These are phyloP conservation scores for Melipona bicolor DNA, from an alignment of 2,888 invertebrate genomes.

Conservation along the genomic window DNA sequence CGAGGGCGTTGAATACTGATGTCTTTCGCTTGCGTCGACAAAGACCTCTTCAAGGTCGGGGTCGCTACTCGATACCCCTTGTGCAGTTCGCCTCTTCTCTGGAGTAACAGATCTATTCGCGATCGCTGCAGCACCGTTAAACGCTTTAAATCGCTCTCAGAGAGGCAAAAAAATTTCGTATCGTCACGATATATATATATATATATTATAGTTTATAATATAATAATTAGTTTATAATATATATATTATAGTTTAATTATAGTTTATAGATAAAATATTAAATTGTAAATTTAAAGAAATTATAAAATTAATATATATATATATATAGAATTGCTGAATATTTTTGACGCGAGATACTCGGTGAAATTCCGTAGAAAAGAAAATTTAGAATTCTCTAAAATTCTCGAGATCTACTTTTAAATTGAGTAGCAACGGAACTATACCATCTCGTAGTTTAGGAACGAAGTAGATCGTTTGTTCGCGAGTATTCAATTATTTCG, in stretches of 20 bases:
- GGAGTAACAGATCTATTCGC: conserved; percentile 51
- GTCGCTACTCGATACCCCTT: conserved; percentile 73
- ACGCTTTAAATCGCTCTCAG: neutral
- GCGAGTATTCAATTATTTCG: neutral
- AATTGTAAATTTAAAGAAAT: too few relatives aligned
- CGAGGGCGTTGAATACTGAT: conserved; percentile 83
- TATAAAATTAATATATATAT: neutral
- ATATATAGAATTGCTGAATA: too few relatives aligned
- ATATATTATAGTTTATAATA: too few relatives aligned
- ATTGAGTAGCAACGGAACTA: too few relatives aligned
- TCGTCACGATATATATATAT: neutral
- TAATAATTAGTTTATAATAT: too few relatives aligned
- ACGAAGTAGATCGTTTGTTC: neutral
- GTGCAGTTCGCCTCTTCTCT: conserved; percentile 53
- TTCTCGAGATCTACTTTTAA: too few relatives aligned
- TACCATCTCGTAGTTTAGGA: neutral
- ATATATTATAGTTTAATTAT: too few relatives aligned
- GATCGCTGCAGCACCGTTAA: conserved; percentile 54
- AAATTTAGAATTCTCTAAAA: too few relatives aligned
- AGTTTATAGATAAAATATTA: too few relatives aligned
- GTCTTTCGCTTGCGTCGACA: conserved; percentile 78
- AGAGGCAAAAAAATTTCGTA: neutral
- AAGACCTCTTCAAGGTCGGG: conserved; percentile 83
- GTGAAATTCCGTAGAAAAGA: too few relatives aligned
- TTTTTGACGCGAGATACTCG: too few relatives aligned